These are phyloP conservation scores for Heteromormyrus szaboi DNA, from an alignment of 2,797 vertebrate species.

Conservation along the genomic window DNA sequence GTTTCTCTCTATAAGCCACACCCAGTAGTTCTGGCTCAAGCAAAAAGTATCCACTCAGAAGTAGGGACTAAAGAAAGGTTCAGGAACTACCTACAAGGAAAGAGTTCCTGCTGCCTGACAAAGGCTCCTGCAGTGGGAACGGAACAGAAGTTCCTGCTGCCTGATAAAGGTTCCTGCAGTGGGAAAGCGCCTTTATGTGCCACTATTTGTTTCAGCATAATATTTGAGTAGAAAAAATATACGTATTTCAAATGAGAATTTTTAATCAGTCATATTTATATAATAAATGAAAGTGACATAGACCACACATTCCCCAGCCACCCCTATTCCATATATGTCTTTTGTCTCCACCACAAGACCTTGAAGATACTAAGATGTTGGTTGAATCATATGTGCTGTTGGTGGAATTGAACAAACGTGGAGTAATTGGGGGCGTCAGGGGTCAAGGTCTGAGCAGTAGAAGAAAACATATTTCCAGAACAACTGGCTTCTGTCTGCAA, in stretches of 20 bases:
- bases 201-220: neutral
- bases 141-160: neutral
- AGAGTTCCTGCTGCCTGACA: neutral
- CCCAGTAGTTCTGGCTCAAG: neutral
- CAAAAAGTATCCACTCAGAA: neutral
- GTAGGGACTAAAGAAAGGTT: neutral
- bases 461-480: neutral
- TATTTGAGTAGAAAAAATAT: neutral
- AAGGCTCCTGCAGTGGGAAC: neutral
- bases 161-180: neutral
- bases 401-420: neutral
- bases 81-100: neutral
- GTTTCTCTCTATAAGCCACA: neutral
- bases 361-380: conserved; percentile 2
- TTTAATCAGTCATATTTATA: neutral
- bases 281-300: neutral
- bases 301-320: neutral
- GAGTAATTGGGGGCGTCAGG: neutral
- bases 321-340: neutral
- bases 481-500: neutral
- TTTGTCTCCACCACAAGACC: neutral
- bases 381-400: neutral
- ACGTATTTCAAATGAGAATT: neutral
- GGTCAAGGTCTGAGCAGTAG: neutral
- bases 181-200: neutral